Percentiles rank a stretch among this genome's conserved stretches.
Conservation (phyloP, 2,113 vertebrate species). For the Physeter macrocephalus region DNA sequence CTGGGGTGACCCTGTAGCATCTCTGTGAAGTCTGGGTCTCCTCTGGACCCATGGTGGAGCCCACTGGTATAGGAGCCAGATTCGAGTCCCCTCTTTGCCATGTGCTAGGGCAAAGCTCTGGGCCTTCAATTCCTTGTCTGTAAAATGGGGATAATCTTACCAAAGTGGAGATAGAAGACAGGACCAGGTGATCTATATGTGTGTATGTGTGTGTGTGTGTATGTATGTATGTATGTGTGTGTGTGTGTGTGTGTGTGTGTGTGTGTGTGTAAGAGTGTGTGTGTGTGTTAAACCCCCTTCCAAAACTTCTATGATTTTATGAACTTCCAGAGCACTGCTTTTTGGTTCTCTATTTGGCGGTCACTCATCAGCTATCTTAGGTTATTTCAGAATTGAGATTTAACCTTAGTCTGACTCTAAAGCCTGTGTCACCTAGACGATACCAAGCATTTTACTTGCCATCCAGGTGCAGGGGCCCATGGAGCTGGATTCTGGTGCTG, state of each 20-base stretch:
- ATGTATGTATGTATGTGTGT: neutral
- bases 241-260: neutral
- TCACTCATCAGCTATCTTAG: neutral
- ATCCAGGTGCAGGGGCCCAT: rapidly evolving
- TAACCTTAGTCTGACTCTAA: neutral
- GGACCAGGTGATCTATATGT: neutral
- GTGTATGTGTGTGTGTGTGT: neutral
- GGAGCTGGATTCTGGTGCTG: neutral
- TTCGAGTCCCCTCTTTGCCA: neutral
- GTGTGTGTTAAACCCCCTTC: neutral
- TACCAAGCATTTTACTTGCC: neutral
- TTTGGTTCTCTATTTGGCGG: neutral
- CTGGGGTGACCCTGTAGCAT: rapidly evolving
- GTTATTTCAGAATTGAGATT: neutral
- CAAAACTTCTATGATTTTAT: neutral
- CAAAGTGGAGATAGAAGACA: neutral
- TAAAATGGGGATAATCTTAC: neutral
- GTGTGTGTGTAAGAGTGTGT: neutral
- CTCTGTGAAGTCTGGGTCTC: neutral
- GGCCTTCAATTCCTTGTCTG: neutral
- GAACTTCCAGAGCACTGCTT: rapidly evolving
- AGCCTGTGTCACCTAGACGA: neutral
- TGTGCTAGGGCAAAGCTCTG: neutral
- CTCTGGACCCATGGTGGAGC: neutral
- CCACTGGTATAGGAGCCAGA: neutral